These are phyloP conservation scores for Phalacrocorax carbo DNA, from an alignment of 2,113 vertebrate genomes.

Conservation along the genomic window DNA sequence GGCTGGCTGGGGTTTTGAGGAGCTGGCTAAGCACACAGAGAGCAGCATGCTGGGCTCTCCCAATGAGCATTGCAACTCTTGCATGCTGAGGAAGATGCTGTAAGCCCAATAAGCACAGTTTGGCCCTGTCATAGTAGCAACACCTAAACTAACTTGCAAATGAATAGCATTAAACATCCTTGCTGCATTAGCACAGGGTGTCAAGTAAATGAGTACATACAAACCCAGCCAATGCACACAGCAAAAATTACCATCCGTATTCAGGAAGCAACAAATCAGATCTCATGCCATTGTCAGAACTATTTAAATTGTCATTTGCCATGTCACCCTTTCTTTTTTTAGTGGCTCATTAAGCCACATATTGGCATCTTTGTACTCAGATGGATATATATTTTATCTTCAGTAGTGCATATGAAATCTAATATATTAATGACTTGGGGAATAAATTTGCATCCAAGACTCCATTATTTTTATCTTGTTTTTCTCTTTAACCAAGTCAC, in stretches of 20 bases:
- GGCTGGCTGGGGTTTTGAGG: not conserved
- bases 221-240: not conserved
- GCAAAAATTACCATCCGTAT: not conserved
- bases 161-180: not conserved
- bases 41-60: not conserved
- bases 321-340: slow-evolving; percentile 2
- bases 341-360: not conserved
- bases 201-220: not conserved
- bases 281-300: not conserved
- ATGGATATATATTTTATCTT: slow-evolving; percentile 7
- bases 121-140: not conserved
- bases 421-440: slow-evolving; percentile 25
- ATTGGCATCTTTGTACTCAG: slow-evolving; percentile 18
- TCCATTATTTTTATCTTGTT: slow-evolving; percentile 56
- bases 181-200: not conserved
- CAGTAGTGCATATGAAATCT: not conserved
- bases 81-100: not conserved
- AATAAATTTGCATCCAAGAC: slow-evolving; percentile 38
- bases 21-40: not conserved
- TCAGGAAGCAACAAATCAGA: slow-evolving; percentile 42
- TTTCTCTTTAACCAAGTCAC: slow-evolving; percentile 48
- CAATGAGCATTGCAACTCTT: not conserved
- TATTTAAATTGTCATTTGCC: slow-evolving; percentile 24
- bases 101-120: not conserved
- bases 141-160: not conserved